Base-by-base conservation (phyloP, 2,888 invertebrate species). In the Brenthis daphne region DNA sequence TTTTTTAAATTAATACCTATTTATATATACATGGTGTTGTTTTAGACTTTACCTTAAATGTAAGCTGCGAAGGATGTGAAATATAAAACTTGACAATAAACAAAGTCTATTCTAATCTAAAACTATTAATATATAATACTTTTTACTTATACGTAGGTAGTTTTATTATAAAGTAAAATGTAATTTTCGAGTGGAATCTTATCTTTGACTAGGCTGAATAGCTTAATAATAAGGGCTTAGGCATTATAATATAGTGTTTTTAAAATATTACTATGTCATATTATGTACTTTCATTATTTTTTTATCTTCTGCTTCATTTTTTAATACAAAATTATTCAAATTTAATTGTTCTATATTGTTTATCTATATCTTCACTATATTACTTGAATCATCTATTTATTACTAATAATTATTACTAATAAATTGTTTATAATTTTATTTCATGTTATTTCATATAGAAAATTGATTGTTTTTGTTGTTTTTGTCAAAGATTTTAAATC, bases 51-150 rank as follows among this genome's bases (percentile, higher is more conserved):
- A 53, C 29, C 14, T 53, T 61, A 29, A 20, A 53, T 63, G 2
- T 63, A 63, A 70, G 47, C 37, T 29, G 13, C 20, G 24, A 37
- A 37, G 37, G 24, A 69, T 68, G 56, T 67, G 65, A 47, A 54
- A 65, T 51, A 24, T 53, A 51, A 54, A 43, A 54, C 57, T 54
- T 68, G 72, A 73, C 72, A 74, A 73, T 73, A 73, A 69, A 29
- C 29, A 53, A 70, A 63, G 70, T 67, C 67, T 70, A 70, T 71
- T 71, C 58, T 33, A 37, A 37, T 8, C 37, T 71, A 71, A 50
- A n/a, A 61, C 54, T 56, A 47, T 61, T 55, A 60, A 51, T 51
- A 20, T 65, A 67, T 57, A 60, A 58, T 50, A 64, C 57, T 64
- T 54, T 56, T 63, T 63, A 57, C 50, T 64, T 58, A 53, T 60